A percentile compares a stretch with the other conserved stretches of the same genome.
phyloP scores from a whole-genome alignment of 2,113 vertebrate genomes.

The Silurus asotus region DNA sequence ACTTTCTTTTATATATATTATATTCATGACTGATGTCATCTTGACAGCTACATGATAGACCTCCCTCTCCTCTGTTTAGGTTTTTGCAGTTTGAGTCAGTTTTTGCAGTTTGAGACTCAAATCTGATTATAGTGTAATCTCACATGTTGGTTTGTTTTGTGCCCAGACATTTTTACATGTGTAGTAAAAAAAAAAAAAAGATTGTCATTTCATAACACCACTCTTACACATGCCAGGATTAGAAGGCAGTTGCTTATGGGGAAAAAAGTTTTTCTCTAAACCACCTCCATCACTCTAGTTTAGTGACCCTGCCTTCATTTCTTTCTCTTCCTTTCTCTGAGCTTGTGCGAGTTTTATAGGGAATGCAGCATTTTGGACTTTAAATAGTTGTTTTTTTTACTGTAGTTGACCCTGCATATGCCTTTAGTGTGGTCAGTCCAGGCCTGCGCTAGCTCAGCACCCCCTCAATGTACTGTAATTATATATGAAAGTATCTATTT shows the following conservation, averaged over 20 bases:
- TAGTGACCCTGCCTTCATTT: conserved; percentile 39
- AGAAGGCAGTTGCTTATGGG: background rate
- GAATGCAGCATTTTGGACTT: conserved; percentile 63
- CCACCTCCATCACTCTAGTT: background rate
- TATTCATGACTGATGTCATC: too few species aligned
- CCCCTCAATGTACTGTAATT: conserved; percentile 69
- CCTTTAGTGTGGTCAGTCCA: conserved; percentile 77
- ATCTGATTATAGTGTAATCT: too few species aligned
- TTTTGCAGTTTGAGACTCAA: background rate
- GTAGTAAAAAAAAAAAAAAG: background rate
- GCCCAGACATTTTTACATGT: background rate
- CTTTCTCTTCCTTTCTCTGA: conserved; percentile 61
- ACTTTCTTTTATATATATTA: too few species aligned
- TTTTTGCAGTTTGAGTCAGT: too few species aligned
- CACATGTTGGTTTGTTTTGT: background rate
- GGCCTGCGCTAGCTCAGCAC: conserved; percentile 67
- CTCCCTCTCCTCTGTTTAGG: too few species aligned
- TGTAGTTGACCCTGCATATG: conserved; percentile 75
- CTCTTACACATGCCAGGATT: background rate
- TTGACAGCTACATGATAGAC: too few species aligned
- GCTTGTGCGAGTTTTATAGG: conserved; percentile 69
- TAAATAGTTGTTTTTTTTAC: conserved; percentile 71
- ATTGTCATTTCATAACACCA: background rate
- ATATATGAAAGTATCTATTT: conserved; percentile 68
- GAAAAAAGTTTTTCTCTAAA: background rate